Percentiles rank a stretch among this genome's conserved stretches.
phyloP scores from a whole-genome alignment of 2,888 invertebrate genomes.

The Orchesella flavescens region DNA sequence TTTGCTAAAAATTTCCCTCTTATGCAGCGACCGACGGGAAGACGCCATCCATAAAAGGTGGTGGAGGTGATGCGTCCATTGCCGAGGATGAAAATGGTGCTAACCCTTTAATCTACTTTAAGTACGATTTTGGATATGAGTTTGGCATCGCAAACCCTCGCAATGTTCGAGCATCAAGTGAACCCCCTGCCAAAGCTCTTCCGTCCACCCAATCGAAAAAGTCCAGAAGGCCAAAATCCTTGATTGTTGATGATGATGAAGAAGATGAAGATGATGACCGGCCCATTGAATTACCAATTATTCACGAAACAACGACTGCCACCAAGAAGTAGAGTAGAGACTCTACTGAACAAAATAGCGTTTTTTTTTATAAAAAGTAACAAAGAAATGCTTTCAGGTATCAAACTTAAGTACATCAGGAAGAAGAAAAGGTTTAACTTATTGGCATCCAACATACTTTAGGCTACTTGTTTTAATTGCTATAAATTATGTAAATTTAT shows the following conservation, averaged over 20 bases:
- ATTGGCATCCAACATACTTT: too few relatives aligned
- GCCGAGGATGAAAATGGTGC: conserved; percentile 36
- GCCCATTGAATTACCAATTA: conserved; percentile 54
- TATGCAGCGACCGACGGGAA: too few relatives aligned
- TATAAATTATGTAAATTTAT: too few relatives aligned
- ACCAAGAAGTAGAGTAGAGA: neutral
- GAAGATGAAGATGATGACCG: conserved; percentile 36
- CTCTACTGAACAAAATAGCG: too few relatives aligned
- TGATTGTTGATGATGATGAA: neutral
- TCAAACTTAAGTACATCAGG: too few relatives aligned
- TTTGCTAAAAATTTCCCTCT: too few relatives aligned
- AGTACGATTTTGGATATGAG: conserved; percentile 87
- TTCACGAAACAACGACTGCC: conserved; percentile 49
- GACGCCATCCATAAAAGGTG: neutral
- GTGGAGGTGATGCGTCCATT: neutral
- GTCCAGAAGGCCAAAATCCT: neutral
- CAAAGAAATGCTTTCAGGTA: neutral
- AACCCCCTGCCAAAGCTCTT: conserved; percentile 26
- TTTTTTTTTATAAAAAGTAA: neutral
- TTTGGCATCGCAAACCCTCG: conserved; percentile 84
- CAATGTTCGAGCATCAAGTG: conserved; percentile 51
- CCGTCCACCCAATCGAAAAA: neutral
- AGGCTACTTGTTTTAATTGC: too few relatives aligned
- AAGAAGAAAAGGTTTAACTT: too few relatives aligned
- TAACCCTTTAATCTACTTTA: conserved; percentile 81